Percentiles rank a stretch among this genome's conserved stretches.
These are phyloP conservation scores for Brachionus rubens DNA, from an alignment of 1,140 invertebrate genomes.

Conservation along the genomic window DNA sequence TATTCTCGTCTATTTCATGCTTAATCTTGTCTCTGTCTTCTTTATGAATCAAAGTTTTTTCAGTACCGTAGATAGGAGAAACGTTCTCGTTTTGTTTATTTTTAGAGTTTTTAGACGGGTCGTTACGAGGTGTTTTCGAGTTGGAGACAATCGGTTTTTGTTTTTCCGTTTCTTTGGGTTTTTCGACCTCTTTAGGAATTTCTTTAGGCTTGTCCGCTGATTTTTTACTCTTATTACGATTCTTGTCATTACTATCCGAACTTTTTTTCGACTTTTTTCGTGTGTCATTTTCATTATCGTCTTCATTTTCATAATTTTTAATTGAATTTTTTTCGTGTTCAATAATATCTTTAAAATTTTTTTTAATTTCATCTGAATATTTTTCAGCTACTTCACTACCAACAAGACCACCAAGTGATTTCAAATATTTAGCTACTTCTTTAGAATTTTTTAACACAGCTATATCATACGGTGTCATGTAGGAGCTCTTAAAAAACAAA, in stretches of 20 bases:
- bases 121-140: conserved; percentile 11
- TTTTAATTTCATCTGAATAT: conserved; percentile 46
- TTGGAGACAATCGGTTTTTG: background rate
- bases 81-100: conserved; percentile 46
- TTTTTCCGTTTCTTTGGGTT: background rate
- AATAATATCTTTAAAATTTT: conserved; percentile 44
- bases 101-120: background rate
- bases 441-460: conserved; percentile 78
- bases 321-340: conserved; percentile 42
- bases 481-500: conserved; percentile 51
- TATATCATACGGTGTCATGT: conserved; percentile 81
- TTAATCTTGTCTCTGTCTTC: conserved; percentile 28
- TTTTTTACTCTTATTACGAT: background rate
- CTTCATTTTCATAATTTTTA: conserved; percentile 49
- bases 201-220: background rate
- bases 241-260: background rate
- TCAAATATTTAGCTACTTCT: conserved; percentile 85
- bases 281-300: conserved; percentile 49
- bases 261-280: conserved; percentile 22
- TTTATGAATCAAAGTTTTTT: background rate
- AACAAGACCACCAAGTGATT: conserved; percentile 80
- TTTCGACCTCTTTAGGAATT: too few species aligned
- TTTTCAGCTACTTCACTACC: conserved; percentile 67
- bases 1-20: background rate
- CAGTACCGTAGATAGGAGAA: background rate